A percentile compares a stretch with the other conserved stretches of the same genome.
phyloP scores from a whole-genome alignment of 2,797 vertebrate genomes.

The Propithecus deckenii region DNA sequence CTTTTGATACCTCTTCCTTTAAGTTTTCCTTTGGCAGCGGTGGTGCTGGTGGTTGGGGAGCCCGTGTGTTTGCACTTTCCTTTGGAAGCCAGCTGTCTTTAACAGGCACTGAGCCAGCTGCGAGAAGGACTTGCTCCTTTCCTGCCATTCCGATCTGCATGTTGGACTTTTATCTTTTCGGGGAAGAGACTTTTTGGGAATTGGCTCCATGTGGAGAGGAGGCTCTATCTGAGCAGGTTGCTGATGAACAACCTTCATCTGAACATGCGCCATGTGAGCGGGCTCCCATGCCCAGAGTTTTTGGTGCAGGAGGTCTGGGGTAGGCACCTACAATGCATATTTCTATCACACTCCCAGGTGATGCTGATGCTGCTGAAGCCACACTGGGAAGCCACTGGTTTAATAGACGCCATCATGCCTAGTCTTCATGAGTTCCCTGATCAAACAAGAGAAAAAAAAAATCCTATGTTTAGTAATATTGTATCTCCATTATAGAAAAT shows the following conservation, averaged over 20 bases:
- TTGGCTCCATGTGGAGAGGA: slow-evolving; percentile 29
- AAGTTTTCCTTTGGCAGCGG: slow-evolving; percentile 7
- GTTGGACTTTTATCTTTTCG: slow-evolving; percentile 55
- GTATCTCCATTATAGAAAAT: background rate
- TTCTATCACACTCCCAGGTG: background rate
- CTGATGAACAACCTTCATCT: background rate
- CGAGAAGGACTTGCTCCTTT: slow-evolving; percentile 70
- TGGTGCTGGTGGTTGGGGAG: background rate
- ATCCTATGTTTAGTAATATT: background rate
- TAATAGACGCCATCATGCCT: background rate
- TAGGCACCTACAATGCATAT: background rate
- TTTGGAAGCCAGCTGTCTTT: background rate
- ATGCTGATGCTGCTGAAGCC: background rate
- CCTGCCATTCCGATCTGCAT: background rate
- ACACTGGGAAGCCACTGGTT: background rate
- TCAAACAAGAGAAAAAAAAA: background rate
- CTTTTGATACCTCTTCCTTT: slow-evolving; percentile 50
- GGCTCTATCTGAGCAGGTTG: background rate
- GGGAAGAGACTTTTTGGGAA: slow-evolving; percentile 41
- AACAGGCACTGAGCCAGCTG: slow-evolving; percentile 37
- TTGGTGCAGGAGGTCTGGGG: background rate
- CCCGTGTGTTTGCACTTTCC: background rate
- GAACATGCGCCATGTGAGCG: background rate
- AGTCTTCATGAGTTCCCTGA: background rate
- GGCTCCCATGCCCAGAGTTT: background rate